Evolutionary conservation across 2,113 vertebrate species (phyloP).

Genomic region (Cyprinodon brontotheroides): DNA sequence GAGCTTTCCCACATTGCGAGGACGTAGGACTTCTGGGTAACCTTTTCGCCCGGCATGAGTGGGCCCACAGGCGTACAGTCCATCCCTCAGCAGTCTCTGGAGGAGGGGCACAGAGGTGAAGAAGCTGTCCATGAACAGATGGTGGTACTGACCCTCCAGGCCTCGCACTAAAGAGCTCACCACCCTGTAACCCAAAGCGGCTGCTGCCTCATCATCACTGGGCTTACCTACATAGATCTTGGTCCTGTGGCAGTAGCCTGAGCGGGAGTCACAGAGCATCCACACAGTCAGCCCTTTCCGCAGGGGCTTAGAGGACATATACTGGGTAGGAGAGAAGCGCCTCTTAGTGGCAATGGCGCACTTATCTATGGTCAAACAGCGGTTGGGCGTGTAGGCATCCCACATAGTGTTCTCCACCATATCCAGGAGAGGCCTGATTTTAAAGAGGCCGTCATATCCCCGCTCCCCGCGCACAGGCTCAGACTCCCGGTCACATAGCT

Average conservation of each 20-base stretch:
- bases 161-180: conserved; percentile 79
- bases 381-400: conserved; percentile 80
- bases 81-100: conserved; percentile 77
- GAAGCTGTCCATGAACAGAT: conserved; percentile 83
- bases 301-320: conserved; percentile 83
- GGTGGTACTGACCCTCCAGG: conserved; percentile 80
- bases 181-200: conserved; percentile 69
- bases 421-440: conserved; percentile 81
- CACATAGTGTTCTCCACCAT: conserved; percentile 83
- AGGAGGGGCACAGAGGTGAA: conserved; percentile 83
- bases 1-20: conserved; percentile 79
- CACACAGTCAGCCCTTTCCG: conserved; percentile 82
- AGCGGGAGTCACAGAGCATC: conserved; percentile 85
- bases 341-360: conserved; percentile 77
- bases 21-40: conserved; percentile 80
- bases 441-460: conserved; percentile 82
- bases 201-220: conserved; percentile 62
- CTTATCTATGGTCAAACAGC: conserved; percentile 82
- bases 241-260: conserved; percentile 83
- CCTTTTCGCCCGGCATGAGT: conserved; percentile 76
- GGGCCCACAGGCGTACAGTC: conserved; percentile 82
- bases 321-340: conserved; percentile 79
- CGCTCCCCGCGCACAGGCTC: conserved; percentile 80
- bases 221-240: conserved; percentile 77
- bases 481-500: conserved; percentile 79